A percentile compares a stretch with the other conserved stretches of the same genome.
phyloP scores from a whole-genome alignment of 1,140 invertebrate species.

The Cherax destructor region DNA sequence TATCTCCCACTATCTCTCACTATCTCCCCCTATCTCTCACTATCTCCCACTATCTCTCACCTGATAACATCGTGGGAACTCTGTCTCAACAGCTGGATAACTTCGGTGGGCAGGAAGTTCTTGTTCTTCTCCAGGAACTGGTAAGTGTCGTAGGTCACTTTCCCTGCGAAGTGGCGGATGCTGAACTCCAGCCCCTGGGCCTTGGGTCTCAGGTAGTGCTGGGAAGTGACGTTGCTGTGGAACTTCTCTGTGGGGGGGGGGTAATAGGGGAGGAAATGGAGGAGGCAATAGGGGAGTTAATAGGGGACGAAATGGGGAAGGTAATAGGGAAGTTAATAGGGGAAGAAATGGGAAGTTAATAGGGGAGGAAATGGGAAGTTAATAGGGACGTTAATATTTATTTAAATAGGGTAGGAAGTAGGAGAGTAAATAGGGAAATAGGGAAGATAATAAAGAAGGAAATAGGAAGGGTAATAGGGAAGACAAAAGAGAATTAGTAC shows the following conservation, averaged over 20 bases:
- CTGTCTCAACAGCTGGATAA: conserved; percentile 85
- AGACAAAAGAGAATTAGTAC: too few species aligned
- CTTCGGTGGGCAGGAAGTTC: conserved; percentile 87
- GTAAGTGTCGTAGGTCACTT: conserved; percentile 86
- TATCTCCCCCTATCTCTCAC: background rate
- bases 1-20: conserved; percentile 83
- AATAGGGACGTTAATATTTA: too few species aligned
- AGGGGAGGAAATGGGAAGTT: too few species aligned
- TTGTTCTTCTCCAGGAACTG: conserved; percentile 90
- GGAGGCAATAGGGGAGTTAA: too few species aligned
- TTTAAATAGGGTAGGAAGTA: too few species aligned
- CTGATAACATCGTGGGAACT: conserved; percentile 83
- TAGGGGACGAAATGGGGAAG: too few species aligned
- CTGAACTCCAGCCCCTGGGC: conserved; percentile 85
- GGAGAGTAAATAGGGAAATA: too few species aligned
- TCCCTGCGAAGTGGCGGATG: conserved; percentile 85
- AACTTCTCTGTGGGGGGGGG: conserved; percentile 84
- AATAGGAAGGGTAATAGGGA: too few species aligned
- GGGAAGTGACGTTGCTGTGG: conserved; percentile 86
- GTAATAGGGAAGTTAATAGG: too few species aligned
- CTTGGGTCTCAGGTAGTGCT: conserved; percentile 86
- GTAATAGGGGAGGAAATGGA: too few species aligned
- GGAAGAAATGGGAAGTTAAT: too few species aligned
- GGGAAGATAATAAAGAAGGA: too few species aligned
- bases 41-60: conserved; percentile 45